phyloP scores from a whole-genome alignment of 2,888 invertebrate species.

The Drosophila nigricruria region DNA sequence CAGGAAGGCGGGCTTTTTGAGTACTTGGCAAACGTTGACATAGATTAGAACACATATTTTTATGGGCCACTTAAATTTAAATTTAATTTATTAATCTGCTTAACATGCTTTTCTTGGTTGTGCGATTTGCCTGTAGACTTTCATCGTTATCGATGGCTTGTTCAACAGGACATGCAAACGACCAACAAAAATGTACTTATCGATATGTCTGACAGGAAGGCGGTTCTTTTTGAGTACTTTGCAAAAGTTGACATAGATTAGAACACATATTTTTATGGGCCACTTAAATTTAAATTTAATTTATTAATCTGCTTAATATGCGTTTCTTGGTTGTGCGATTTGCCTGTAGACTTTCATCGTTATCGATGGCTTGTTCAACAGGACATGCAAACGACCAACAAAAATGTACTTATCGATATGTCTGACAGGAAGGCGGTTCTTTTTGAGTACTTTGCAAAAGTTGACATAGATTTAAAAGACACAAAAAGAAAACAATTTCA shows the following conservation, averaged over 20 bases:
- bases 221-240: slow-evolving; percentile 24
- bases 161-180: slow-evolving; percentile 26
- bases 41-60: no score
- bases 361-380: slow-evolving; percentile 18
- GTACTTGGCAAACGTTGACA: neutral
- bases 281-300: no score
- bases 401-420: slow-evolving; percentile 3
- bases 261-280: no score
- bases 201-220: neutral
- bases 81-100: no score
- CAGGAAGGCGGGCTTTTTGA: slow-evolving; percentile 20
- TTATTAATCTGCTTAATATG: no score
- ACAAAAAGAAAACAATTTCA: slow-evolving; percentile 17
- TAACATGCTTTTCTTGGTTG: no score
- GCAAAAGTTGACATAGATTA: slow-evolving; percentile 2
- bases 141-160: slow-evolving; percentile 11
- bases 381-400: slow-evolving; percentile 21
- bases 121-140: no score
- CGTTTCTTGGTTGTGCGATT: no score
- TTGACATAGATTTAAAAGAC: slow-evolving; percentile 5
- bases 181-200: neutral
- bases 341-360: neutral
- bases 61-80: no score
- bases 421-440: slow-evolving; percentile 4
- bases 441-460: slow-evolving; percentile 14